Conservation (phyloP, 2,888 invertebrate species). For the Metallyticus violacea region DNA sequence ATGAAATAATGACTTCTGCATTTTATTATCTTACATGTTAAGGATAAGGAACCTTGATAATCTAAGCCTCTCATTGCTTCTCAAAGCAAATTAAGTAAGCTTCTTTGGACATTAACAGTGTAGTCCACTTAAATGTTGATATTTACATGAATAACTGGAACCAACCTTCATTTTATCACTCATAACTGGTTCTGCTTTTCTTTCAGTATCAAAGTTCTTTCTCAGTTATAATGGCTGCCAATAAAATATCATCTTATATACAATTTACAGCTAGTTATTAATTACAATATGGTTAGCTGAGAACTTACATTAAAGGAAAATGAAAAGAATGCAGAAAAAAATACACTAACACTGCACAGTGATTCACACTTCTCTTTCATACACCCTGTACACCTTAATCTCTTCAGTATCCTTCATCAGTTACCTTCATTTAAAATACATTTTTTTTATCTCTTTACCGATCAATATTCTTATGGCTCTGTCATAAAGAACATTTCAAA, state of each 20-base stretch:
- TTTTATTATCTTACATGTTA: slow-evolving; percentile 1
- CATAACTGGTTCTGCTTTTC: background rate
- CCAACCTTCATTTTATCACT: background rate
- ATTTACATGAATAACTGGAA: background rate
- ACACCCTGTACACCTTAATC: background rate
- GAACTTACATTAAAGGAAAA: background rate
- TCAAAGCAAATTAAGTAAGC: slow-evolving; percentile 6
- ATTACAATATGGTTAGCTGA: background rate
- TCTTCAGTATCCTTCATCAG: background rate
- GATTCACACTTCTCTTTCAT: background rate
- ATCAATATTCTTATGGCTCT: background rate
- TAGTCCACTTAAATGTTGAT: background rate
- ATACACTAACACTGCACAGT: background rate
- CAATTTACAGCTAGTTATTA: slow-evolving; percentile 4
- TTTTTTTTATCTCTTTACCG: background rate
- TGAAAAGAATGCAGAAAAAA: background rate
- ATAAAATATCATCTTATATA: slow-evolving; percentile 22
- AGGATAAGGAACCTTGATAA: slow-evolving; percentile 2
- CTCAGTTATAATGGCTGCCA: background rate
- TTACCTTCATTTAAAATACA: background rate
- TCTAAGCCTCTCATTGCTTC: slow-evolving; percentile 17
- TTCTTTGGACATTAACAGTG: background rate
- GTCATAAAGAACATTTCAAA: background rate
- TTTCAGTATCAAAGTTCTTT: background rate
- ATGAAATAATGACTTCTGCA: background rate